Percentiles rank a stretch among this genome's conserved stretches.
These are phyloP conservation scores for Pteronura brasiliensis DNA, from an alignment of 2,113 vertebrate genomes.

Conservation along the genomic window DNA sequence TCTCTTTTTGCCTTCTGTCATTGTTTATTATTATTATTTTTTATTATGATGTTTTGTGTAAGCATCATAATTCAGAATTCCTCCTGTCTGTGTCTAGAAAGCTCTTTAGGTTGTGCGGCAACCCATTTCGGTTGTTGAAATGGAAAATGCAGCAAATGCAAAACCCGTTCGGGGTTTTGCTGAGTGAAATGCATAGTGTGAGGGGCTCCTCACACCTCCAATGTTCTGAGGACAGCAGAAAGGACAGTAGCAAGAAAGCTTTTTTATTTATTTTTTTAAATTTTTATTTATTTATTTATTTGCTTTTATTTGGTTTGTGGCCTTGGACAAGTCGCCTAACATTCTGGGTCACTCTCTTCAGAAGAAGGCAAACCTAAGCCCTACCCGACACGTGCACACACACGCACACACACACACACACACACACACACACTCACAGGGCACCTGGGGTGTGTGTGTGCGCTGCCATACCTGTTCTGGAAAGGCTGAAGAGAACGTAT, in stretches of 20 bases:
- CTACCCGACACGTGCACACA: no score
- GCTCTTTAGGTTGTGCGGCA: background rate
- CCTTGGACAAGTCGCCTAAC: background rate
- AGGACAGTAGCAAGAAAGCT: background rate
- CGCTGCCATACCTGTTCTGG: background rate
- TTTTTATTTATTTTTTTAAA: background rate
- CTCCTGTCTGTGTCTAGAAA: background rate
- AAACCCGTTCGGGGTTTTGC: no score
- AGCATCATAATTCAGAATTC: background rate
- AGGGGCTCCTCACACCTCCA: background rate
- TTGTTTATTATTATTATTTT: background rate
- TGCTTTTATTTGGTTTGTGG: background rate
- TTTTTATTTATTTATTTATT: background rate
- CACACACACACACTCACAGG: background rate
- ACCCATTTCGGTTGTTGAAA: background rate
- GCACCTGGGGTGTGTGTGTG: background rate
- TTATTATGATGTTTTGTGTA: background rate
- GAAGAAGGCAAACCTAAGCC: background rate
- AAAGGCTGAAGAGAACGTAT: background rate
- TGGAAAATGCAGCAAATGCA: background rate
- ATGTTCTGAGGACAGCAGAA: background rate
- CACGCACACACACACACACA: no score
- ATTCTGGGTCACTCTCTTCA: background rate
- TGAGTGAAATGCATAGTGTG: no score
- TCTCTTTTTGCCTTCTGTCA: no score